phyloP scores from a whole-genome alignment of 1,140 invertebrate species.

The Orchestia grillus region DNA sequence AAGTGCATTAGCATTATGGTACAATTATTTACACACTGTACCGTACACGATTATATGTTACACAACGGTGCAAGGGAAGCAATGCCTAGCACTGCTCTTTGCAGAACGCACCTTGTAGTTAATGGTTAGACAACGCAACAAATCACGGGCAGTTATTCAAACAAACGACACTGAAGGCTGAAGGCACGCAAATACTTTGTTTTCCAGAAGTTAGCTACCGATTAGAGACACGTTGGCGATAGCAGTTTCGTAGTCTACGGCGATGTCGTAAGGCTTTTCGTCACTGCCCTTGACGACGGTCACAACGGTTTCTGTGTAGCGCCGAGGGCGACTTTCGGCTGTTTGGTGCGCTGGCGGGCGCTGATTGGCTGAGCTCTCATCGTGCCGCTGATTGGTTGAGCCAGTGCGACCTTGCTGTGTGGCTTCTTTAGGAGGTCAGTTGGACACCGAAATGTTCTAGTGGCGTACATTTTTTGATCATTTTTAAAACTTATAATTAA shows the following conservation, averaged over 20 bases:
- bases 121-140: not conserved
- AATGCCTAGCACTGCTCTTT: not conserved
- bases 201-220: not conserved
- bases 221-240: not conserved
- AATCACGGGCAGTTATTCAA: not conserved
- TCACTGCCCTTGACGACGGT: not conserved
- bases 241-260: not conserved
- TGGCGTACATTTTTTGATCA: not conserved
- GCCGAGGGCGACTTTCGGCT: not conserved
- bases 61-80: too few species aligned
- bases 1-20: not conserved
- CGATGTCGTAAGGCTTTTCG: conserved; percentile 4
- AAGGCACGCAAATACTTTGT: not conserved
- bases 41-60: not conserved
- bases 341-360: not conserved
- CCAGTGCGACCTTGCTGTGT: not conserved
- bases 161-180: not conserved
- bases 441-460: not conserved
- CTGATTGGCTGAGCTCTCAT: not conserved
- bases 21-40: not conserved
- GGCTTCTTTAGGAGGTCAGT: not conserved
- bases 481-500: not conserved
- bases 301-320: not conserved
- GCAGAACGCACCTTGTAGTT: not conserved
- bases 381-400: not conserved